Evolutionary conservation across 1,140 invertebrate genomes (phyloP), one percentile per base, ranked within the genome.

Genomic region (Panulirus ornatus): DNA sequence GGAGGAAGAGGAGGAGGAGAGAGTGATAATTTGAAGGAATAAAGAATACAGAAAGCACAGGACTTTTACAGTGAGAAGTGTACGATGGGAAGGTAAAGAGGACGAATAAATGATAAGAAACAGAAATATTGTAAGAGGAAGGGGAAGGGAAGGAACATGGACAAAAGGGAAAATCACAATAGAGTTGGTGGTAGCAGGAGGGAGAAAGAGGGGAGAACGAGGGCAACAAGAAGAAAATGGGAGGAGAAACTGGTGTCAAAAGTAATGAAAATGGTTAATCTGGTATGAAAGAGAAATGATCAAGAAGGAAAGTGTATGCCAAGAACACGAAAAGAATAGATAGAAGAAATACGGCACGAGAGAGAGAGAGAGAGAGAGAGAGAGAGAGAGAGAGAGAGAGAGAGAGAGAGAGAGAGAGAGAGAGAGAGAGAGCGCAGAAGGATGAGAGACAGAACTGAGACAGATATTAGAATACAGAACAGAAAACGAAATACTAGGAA

Each of bases 21-120:
- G 71, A 73, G 66, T 27, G 84, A 47, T 66, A 75, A 34, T 5
- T 42, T n/a, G 73, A 78, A 78, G 38, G 42, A 78, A 73, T 38
- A 40, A 47, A 38, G 75, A 87, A 42, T 3, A 27, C 19, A 51
- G 30, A n/a, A n/a, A n/a, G n/a, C n/a, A n/a, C n/a, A n/a, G n/a
- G n/a, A n/a, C n/a, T n/a, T n/a, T n/a, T n/a, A n/a, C n/a, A n/a
- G n/a, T n/a, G n/a, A n/a, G n/a, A n/a, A n/a, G n/a, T n/a, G n/a
- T n/a, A n/a, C n/a, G n/a, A n/a, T n/a, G n/a, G n/a, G n/a, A n/a
- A n/a, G n/a, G n/a, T n/a, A n/a, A n/a, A n/a, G n/a, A n/a, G n/a
- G n/a, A n/a, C n/a, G n/a, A n/a, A n/a, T n/a, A n/a, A 22, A 44
- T 14, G 22, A 66, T 19, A 66, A 66, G 38, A 36, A 30, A 40